Evolutionary conservation across 53 echinoderm and acorn worm species (phyloP), one percentile per base, ranked within the genome.

Genomic region (Astropecten irregularis): DNA sequence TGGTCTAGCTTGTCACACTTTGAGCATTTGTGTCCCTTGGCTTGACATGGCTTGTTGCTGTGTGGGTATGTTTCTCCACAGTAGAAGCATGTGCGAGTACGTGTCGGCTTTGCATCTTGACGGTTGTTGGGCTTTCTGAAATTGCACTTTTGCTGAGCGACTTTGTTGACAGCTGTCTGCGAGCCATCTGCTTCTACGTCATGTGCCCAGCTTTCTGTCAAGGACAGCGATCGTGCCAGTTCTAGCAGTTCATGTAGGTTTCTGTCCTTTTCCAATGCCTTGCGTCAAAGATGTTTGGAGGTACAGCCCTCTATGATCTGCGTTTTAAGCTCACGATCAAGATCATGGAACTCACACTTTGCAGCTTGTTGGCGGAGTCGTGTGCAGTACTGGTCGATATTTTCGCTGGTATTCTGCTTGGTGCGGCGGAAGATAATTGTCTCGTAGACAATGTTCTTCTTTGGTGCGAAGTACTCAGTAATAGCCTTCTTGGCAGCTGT

Each of bases 111-210:
- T 8, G 33, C 28, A 16, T 31, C 61, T 2, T 61, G 33, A 15
- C 61, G 61, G 61, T 8, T 61, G 47, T 14, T 46, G 14, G 32
- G 15, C 33, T 61, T 61, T 13, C 32, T 31, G 13, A 11, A 32
- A 4, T 31, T 29, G 30, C 3, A 11, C 33, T 61, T 61, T 7
- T 23, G 30, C 33, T 33, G 28, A 15, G 32, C 61, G 14, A 61
- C 61, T 61, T 61, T 61, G 32, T 61, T 61, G 61, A 61, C 61
- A 11, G 61, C 61, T 33, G 61, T 61, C 18, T 61, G 61, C 15
- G 61, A 15, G 15, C 16, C 27, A 21, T 57, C 57, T 57, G 23
- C 57, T 10, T 57, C 57, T 21, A 57, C 57, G 27, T 57, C 57
- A 26, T 57, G 3, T 57, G 57, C 57, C 25, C 57, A 22, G 27